Percentiles rank a stretch among this genome's conserved stretches.
Conservation (phyloP, 2,797 vertebrate genomes). For the Hemibagrus guttatus region DNA sequence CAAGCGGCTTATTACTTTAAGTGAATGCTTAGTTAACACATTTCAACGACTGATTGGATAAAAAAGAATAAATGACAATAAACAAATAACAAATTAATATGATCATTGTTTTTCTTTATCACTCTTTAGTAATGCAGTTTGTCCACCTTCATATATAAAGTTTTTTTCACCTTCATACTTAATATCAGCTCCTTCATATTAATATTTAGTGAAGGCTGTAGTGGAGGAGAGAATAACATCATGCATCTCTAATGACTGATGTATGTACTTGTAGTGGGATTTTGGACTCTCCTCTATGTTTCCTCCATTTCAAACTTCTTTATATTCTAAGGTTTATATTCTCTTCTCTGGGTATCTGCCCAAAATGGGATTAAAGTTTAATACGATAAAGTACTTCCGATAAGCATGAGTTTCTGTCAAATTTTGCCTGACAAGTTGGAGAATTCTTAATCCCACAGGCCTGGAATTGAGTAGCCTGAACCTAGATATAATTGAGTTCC, state of each 20-base stretch:
- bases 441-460: conserved; percentile 5
- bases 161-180: too few species aligned
- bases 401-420: conserved; percentile 2
- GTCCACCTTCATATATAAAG: not conserved
- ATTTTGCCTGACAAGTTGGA: conserved; percentile 1
- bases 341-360: not conserved
- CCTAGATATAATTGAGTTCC: not conserved
- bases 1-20: not conserved
- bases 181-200: not conserved
- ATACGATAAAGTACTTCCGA: not conserved
- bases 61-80: not conserved
- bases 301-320: not conserved
- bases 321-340: conserved; percentile 4
- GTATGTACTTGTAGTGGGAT: not conserved
- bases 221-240: not conserved
- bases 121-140: not conserved
- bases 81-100: not conserved
- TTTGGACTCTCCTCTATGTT: not conserved
- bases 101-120: not conserved
- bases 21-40: not conserved
- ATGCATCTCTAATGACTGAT: not conserved
- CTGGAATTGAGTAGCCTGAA: not conserved
- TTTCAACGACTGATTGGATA: not conserved
- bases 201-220: not conserved
- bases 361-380: not conserved